phyloP scores from a whole-genome alignment of 1,140 invertebrate genomes.

The Megalonaias nervosa region DNA sequence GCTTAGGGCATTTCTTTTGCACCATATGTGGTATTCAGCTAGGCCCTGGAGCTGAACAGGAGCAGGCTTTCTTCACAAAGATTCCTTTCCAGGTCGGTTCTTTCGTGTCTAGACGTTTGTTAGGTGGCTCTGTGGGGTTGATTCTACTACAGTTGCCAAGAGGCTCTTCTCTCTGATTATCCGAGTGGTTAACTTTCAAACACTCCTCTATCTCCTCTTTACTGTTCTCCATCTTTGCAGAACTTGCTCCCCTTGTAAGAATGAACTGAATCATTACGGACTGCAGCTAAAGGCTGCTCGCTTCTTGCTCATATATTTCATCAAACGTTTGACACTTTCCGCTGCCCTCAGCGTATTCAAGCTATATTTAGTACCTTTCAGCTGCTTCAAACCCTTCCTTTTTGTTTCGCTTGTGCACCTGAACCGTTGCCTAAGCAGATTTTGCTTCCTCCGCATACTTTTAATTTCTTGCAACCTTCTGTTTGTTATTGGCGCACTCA shows the following conservation, averaged over 20 bases:
- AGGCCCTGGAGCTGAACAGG: constrained; percentile 9
- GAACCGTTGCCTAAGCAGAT: background rate
- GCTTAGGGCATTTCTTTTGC: background rate
- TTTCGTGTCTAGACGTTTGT: background rate
- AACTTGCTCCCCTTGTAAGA: constrained; percentile 5
- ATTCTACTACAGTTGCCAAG: background rate
- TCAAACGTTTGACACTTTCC: background rate
- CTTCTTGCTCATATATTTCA: background rate
- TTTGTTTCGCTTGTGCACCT: background rate
- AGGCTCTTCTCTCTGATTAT: background rate
- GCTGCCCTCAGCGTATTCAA: constrained; percentile 3
- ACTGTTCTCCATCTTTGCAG: background rate
- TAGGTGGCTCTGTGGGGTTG: background rate
- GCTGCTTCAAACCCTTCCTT: constrained; percentile 1
- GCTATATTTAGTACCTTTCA: background rate
- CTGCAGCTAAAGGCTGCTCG: background rate
- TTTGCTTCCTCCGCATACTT: too few relatives aligned
- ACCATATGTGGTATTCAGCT: constrained; percentile 11
- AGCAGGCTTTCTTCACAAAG: constrained; percentile 4
- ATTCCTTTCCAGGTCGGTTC: constrained; percentile 17
- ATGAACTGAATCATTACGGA: background rate
- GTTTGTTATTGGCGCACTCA: too few relatives aligned
- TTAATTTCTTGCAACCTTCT: too few relatives aligned
- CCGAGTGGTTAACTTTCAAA: background rate
- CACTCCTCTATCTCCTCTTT: constrained; percentile 4